Percentiles rank a stretch among this genome's conserved stretches.
Conservation (phyloP, 2,797 vertebrate genomes). For the Melanotaenia trifasciata region DNA sequence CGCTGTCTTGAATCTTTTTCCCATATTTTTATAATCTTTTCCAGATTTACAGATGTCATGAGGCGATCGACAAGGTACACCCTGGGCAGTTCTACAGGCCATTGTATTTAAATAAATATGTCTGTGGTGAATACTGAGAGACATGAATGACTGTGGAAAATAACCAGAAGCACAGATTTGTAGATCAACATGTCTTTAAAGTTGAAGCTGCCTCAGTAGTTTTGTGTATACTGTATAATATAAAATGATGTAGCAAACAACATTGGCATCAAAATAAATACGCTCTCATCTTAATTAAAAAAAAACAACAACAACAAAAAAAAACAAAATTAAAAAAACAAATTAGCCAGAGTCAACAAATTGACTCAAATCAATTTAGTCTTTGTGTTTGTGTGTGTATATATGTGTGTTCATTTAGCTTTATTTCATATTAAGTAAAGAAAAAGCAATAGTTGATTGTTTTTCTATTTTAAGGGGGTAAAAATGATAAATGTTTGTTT, state of each 20-base stretch:
- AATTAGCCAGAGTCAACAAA: neutral
- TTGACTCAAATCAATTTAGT: neutral
- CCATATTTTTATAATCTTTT: too few species aligned
- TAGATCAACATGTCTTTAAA: neutral
- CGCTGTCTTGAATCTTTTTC: too few species aligned
- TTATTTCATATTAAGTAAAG: neutral
- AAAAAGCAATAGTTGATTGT: neutral
- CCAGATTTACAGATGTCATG: too few species aligned
- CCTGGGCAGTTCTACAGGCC: neutral
- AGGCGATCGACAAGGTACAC: neutral
- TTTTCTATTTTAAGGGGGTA: neutral
- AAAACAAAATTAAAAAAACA: neutral
- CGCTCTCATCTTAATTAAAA: neutral
- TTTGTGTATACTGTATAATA: neutral
- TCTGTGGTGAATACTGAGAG: neutral
- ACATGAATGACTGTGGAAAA: neutral
- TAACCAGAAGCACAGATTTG: neutral
- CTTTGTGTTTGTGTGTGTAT: neutral
- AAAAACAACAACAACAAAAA: neutral
- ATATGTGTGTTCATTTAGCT: neutral
- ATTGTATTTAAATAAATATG: neutral
- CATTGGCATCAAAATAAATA: neutral
- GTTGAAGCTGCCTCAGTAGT: neutral
- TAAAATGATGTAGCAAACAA: neutral
- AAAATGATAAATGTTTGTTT: neutral